phyloP scores from a whole-genome alignment of 2,113 vertebrate species.

The Arvicanthis niloticus region DNA sequence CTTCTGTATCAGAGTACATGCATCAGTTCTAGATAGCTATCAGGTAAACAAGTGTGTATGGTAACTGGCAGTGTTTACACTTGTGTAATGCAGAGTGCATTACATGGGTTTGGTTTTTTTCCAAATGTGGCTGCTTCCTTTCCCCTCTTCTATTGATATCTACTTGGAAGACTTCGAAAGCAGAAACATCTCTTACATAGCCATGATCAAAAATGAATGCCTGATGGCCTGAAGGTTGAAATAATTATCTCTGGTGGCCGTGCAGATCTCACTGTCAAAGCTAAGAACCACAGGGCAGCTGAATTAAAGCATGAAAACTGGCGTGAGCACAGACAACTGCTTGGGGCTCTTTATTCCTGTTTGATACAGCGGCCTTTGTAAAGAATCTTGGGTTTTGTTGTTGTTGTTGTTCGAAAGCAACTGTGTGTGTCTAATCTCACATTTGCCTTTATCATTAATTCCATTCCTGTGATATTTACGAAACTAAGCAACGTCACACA shows the following conservation, averaged over 20 bases:
- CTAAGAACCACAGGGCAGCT: conserved; percentile 91
- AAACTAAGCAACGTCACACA: conserved; percentile 89
- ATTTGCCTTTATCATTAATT: conserved; percentile 94
- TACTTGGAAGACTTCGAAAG: conserved; percentile 86
- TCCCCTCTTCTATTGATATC: conserved; percentile 87
- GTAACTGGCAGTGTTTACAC: conserved; percentile 50
- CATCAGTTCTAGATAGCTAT: neutral
- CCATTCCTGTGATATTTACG: conserved; percentile 92
- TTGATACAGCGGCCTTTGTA: conserved; percentile 94
- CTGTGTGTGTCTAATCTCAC: conserved; percentile 93
- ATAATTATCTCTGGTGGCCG: conserved; percentile 94
- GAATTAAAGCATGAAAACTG: conserved; percentile 94
- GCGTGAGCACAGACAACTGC: conserved; percentile 95
- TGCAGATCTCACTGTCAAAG: conserved; percentile 93
- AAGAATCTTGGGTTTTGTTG: conserved; percentile 87
- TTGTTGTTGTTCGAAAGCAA: conserved; percentile 86
- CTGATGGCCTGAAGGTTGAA: conserved; percentile 93
- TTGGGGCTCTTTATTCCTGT: conserved; percentile 94
- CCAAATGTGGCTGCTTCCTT: conserved; percentile 84
- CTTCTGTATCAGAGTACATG: neutral
- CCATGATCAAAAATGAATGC: conserved; percentile 93
- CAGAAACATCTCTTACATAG: conserved; percentile 88
- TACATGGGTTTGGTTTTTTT: conserved; percentile 71
- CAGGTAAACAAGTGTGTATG: conserved; percentile 46
- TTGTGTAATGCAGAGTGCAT: conserved; percentile 46